Evolutionary conservation across 2,888 invertebrate species (phyloP).

Genomic region (Torymus tubicola): DNA sequence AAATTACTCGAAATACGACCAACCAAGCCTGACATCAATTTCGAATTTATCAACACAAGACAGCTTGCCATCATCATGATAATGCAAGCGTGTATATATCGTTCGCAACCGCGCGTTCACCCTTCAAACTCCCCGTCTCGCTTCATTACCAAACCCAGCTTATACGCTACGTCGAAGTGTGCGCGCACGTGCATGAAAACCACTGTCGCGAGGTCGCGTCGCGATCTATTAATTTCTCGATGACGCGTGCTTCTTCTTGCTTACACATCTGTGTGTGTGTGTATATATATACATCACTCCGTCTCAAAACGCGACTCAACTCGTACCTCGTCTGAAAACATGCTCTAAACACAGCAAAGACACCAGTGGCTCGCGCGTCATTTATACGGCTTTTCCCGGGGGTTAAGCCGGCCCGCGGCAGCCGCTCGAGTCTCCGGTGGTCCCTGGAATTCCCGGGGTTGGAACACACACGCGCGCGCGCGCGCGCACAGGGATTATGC

Average conservation of each 20-base stretch:
- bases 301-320: not conserved
- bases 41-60: no score
- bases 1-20: no score
- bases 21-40: no score
- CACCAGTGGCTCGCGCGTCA: constrained; percentile 53
- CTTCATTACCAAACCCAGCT: no score
- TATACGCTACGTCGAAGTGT: no score
- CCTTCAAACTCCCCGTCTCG: no score
- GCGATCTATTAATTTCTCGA: constrained; percentile 40
- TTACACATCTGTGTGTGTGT: no score
- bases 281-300: not conserved
- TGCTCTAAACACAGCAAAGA: constrained; percentile 20
- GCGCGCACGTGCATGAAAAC: not conserved
- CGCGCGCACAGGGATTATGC: constrained; percentile 65
- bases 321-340: not conserved
- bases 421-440: constrained; percentile 58
- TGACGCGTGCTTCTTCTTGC: constrained; percentile 4
- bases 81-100: no score
- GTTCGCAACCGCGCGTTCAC: no score
- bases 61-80: no score
- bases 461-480: not conserved
- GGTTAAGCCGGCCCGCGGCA: constrained; percentile 54
- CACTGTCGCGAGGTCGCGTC: not conserved
- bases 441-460: constrained; percentile 68
- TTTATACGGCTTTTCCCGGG: constrained; percentile 60